A percentile compares a stretch with the other conserved stretches of the same genome.
These are phyloP conservation scores for Myotis vivesi DNA, from an alignment of 2,797 vertebrate species.

Conservation along the genomic window DNA sequence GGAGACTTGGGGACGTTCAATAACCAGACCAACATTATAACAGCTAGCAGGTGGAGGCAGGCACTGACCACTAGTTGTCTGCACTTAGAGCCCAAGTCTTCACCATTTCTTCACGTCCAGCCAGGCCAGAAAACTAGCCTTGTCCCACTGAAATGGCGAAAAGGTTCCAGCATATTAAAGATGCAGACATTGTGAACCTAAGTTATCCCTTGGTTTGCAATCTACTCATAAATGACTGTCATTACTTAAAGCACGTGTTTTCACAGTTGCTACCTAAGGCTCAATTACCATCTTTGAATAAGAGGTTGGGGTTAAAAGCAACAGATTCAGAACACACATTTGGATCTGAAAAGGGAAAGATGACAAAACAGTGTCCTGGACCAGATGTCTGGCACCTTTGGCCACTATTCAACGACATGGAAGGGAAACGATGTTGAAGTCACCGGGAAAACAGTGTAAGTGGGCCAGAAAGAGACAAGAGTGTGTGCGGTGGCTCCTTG, in stretches of 20 bases:
- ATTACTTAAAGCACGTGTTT: constrained; percentile 39
- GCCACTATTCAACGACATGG: constrained; percentile 63
- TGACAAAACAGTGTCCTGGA: constrained; percentile 70
- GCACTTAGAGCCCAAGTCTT: background rate
- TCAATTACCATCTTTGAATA: constrained; percentile 68
- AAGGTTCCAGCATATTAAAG: constrained; percentile 4
- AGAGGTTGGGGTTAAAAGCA: constrained; percentile 77
- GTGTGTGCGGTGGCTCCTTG: background rate
- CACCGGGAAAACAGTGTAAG: constrained; percentile 46
- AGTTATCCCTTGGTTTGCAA: background rate
- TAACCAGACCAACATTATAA: background rate
- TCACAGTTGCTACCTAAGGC: constrained; percentile 32
- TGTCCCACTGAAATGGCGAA: background rate
- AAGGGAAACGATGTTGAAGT: constrained; percentile 58
- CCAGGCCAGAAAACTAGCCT: background rate
- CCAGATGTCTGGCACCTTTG: constrained; percentile 60
- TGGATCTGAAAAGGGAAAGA: constrained; percentile 76
- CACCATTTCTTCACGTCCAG: background rate
- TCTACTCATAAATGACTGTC: constrained; percentile 2
- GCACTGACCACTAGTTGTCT: background rate
- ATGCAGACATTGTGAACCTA: background rate
- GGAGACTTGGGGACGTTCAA: background rate
- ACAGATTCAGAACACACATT: constrained; percentile 73
- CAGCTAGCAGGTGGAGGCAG: background rate
- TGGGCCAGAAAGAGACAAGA: constrained; percentile 49